Conservation (phyloP, 2,888 invertebrate genomes). For the Lordiphosa andalusiaca region DNA sequence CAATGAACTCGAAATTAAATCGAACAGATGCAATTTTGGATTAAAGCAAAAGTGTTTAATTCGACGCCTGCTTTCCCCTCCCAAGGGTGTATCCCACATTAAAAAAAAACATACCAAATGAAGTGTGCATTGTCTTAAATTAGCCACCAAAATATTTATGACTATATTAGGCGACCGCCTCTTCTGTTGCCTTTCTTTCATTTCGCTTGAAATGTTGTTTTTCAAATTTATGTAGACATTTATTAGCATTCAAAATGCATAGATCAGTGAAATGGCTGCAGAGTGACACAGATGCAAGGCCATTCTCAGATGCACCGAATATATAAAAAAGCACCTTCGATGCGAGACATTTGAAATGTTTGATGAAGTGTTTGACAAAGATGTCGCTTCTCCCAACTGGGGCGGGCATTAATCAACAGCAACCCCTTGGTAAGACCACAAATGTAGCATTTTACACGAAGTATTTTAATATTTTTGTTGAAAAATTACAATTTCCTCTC, state of each 20-base stretch:
- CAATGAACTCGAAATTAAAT: too few relatives aligned
- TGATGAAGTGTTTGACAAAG: conserved; percentile 72
- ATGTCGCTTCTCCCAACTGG: conserved; percentile 48
- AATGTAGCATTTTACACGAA: conserved; percentile 63
- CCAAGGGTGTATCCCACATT: conserved; percentile 13
- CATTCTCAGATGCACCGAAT: conserved; percentile 40
- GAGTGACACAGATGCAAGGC: conserved; percentile 59
- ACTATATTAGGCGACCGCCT: conserved; percentile 39
- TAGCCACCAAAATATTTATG: conserved; percentile 57
- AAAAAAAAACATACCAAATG: conserved; percentile 34
- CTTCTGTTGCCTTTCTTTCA: conserved; percentile 24
- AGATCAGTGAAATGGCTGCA: conserved; percentile 61
- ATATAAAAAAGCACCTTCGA: conserved; percentile 37
- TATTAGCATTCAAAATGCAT: conserved; percentile 69
- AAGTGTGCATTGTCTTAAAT: conserved; percentile 51
- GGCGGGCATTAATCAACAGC: conserved; percentile 57
- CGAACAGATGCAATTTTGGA: too few relatives aligned
- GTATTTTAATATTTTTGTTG: conserved; percentile 54
- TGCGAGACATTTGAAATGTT: conserved; percentile 44
- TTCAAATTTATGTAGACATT: conserved; percentile 76
- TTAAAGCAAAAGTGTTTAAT: too few relatives aligned
- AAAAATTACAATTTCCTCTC: conserved; percentile 60
- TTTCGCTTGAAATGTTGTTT: conserved; percentile 46
- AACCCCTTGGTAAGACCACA: conserved; percentile 62
- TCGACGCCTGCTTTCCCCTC: not conserved